Percentiles rank a stretch among this genome's conserved stretches.
Conservation (phyloP, 1,140 invertebrate genomes). For the Chionoecetes opilio region DNA sequence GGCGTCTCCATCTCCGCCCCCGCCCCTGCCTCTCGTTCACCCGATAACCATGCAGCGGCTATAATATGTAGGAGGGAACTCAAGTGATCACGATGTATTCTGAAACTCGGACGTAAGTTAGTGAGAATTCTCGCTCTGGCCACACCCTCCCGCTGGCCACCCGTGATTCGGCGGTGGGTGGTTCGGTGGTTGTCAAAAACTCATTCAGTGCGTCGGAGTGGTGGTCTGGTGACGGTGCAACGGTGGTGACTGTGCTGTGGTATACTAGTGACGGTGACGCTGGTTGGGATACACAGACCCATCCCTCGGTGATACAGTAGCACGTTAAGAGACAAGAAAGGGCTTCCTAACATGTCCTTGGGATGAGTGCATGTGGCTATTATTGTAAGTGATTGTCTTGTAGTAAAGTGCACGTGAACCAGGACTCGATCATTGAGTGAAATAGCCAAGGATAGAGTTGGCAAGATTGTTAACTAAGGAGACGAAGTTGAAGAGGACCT, state of each 20-base stretch:
- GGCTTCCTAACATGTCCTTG: too few relatives aligned
- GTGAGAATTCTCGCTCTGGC: not conserved
- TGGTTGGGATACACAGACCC: too few relatives aligned
- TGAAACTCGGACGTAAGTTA: not conserved
- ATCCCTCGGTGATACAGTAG: too few relatives aligned
- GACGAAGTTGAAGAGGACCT: too few relatives aligned
- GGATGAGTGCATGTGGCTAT: too few relatives aligned
- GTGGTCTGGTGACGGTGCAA: not conserved
- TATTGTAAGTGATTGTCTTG: too few relatives aligned
- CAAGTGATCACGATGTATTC: not conserved
- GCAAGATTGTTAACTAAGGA: too few relatives aligned
- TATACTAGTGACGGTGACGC: not conserved
- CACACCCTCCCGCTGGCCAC: conserved; percentile 10
- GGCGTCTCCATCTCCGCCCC: not conserved
- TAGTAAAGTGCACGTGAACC: too few relatives aligned
- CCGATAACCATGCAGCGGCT: not conserved
- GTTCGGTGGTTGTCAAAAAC: conserved; percentile 28
- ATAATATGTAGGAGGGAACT: not conserved
- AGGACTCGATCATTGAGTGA: too few relatives aligned
- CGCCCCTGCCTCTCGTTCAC: not conserved
- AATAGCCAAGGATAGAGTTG: too few relatives aligned
- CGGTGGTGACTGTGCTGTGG: not conserved
- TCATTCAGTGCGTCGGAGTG: not conserved
- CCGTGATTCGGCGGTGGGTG: conserved; percentile 21
- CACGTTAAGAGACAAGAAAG: too few relatives aligned